These are phyloP conservation scores for Sebastes iracundus DNA, from an alignment of 2,797 vertebrate species.

Conservation along the genomic window DNA sequence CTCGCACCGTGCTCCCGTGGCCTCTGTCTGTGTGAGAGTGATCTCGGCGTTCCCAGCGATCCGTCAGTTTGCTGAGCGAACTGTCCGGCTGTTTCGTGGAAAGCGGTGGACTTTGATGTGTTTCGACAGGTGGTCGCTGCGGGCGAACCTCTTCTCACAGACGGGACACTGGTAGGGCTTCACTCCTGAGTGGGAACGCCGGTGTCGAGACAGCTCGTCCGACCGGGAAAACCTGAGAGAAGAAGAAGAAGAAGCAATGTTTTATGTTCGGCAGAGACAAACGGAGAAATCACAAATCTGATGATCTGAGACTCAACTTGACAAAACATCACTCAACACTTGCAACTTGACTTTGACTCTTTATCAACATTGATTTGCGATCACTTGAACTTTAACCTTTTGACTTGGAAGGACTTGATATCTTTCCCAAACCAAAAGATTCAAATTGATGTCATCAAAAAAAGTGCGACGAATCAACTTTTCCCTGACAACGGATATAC, in stretches of 20 bases:
- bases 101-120: constrained; percentile 97
- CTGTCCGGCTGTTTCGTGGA: constrained; percentile 89
- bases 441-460: not conserved
- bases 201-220: constrained; percentile 93
- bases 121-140: constrained; percentile 97
- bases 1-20: constrained; percentile 4
- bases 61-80: constrained; percentile 87
- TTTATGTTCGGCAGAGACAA: not conserved
- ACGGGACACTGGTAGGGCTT: constrained; percentile 95
- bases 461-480: no score
- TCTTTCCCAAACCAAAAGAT: not conserved
- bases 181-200: constrained; percentile 95
- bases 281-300: not conserved
- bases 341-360: not conserved
- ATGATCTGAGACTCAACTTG: not conserved
- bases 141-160: constrained; percentile 97
- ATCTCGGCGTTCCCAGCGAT: constrained; percentile 22
- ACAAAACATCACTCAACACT: not conserved
- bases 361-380: no score
- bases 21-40: constrained; percentile 14
- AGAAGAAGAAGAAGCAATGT: constrained; percentile 1
- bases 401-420: no score
- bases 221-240: constrained; percentile 92
- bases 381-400: not conserved
- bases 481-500: not conserved